These are phyloP conservation scores for Villa cingulata DNA, from an alignment of 2,888 invertebrate genomes.

Conservation along the genomic window DNA sequence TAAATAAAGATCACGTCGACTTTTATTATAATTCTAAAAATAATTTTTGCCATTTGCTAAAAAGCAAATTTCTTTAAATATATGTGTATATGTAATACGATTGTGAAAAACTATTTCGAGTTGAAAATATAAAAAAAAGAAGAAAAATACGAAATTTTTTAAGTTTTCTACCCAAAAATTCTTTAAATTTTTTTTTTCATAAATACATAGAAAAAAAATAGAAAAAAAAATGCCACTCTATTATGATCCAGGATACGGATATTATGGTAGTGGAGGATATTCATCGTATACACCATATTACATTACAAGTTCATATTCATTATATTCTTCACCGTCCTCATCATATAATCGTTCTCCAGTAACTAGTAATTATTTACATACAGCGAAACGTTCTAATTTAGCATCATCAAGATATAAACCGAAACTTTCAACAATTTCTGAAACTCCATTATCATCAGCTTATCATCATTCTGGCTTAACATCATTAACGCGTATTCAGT, in stretches of 20 bases:
- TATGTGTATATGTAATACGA: too few species aligned
- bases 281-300: conserved; percentile 40
- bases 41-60: too few species aligned
- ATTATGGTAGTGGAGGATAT: conserved; percentile 35
- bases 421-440: conserved; percentile 59
- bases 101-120: too few species aligned
- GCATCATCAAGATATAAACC: conserved; percentile 49
- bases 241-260: conserved; percentile 49
- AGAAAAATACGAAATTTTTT: too few species aligned
- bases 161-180: too few species aligned
- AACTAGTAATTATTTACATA: conserved; percentile 23
- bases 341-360: conserved; percentile 42
- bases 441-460: conserved; percentile 35
- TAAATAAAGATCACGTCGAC: too few species aligned
- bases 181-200: too few species aligned
- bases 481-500: conserved; percentile 38
- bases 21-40: too few species aligned
- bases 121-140: too few species aligned
- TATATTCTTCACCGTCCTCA: conserved; percentile 40
- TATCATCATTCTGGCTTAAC: conserved; percentile 25
- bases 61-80: too few species aligned
- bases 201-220: background rate
- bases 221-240: conserved; percentile 47
- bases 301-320: conserved; percentile 39
- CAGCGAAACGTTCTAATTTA: conserved; percentile 24